Evolutionary conservation across 2,113 vertebrate species (phyloP).

Genomic region (Peromyscus polionotus): DNA sequence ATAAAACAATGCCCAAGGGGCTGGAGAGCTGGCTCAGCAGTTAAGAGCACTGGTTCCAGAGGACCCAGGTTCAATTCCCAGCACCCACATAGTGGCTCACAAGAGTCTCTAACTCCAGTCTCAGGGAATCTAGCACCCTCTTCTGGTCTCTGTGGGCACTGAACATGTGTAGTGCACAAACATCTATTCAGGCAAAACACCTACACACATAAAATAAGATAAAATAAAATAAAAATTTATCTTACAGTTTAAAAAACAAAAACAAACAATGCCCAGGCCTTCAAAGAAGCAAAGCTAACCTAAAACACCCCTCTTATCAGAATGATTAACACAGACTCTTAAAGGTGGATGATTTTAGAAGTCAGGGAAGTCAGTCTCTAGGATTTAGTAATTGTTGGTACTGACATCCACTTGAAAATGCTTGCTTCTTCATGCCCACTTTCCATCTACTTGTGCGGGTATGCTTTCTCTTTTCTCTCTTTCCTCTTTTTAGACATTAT

Average conservation of each 20-base stretch:
- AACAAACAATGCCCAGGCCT: not conserved
- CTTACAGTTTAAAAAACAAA: not conserved
- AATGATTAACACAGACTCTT: not conserved
- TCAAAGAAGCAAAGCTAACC: not conserved
- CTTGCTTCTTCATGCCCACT: conserved; percentile 30
- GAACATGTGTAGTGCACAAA: not conserved
- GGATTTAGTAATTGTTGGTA: conserved; percentile 21
- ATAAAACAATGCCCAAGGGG: conserved; percentile 29
- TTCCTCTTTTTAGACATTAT: not conserved
- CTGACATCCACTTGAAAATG: conserved; percentile 44
- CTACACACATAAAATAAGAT: not conserved
- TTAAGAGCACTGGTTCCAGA: not conserved
- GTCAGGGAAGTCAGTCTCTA: not conserved
- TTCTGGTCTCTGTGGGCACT: not conserved
- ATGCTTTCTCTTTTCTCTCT: not conserved
- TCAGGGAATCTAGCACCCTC: not conserved
- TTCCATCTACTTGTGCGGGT: conserved; percentile 41
- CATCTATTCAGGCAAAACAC: not conserved
- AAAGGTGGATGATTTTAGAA: not conserved
- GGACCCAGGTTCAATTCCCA: not conserved
- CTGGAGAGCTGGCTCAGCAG: not conserved
- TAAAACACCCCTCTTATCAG: conserved; percentile 13
- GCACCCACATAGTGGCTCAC: not conserved
- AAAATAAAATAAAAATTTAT: not conserved
- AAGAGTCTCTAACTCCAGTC: not conserved